Evolutionary conservation across 2,888 invertebrate genomes (phyloP), one percentile per base, ranked within the genome.

Genomic region (Sarcophaga variegata): DNA sequence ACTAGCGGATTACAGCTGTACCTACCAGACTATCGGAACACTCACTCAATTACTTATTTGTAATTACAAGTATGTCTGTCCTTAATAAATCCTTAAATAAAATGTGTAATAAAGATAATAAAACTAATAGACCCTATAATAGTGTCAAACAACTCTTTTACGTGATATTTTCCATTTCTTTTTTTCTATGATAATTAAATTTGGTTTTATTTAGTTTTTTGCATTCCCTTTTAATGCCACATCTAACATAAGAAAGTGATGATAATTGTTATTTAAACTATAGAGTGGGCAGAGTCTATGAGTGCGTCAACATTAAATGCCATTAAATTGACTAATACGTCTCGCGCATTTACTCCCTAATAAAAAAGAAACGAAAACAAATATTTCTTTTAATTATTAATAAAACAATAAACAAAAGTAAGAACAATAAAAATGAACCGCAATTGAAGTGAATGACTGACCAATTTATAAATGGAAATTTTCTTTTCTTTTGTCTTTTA

Each of bases 391-490:
- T 60, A 60, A 70, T 66, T 66, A 27, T 59, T 64, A 71, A 69
- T 45, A 72, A 83, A 78, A 67, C 63, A 71, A 27, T 17, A 60
- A 60, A 59, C 20, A 27, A 14, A 76, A 59, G 76, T 14, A 14
- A 17, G 12, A 54, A 54, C 10, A 54, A 14, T 14, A 54, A 54
- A 54, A 54, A 17, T 76, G 25, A 77, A 25, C 64, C 37, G 27
- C 75, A 80, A 84, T 84, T 80, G 75, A 80, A 69, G 69, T 63
- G 75, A 80, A 64, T 75, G 64, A 75, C 70, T 75, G 79, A 60
- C 17, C 54, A 79, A 75, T 83, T 78, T 69, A 74, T n/a, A 74
- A 74, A 77, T 60, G 45, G 27, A 75, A 75, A 66, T 64, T 14
- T 70, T 75, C 2, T 75, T 75, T 79, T 14, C 6, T 37, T 64